phyloP scores from a whole-genome alignment of 2,888 invertebrate genomes.

The Latrodectus hesperus region DNA sequence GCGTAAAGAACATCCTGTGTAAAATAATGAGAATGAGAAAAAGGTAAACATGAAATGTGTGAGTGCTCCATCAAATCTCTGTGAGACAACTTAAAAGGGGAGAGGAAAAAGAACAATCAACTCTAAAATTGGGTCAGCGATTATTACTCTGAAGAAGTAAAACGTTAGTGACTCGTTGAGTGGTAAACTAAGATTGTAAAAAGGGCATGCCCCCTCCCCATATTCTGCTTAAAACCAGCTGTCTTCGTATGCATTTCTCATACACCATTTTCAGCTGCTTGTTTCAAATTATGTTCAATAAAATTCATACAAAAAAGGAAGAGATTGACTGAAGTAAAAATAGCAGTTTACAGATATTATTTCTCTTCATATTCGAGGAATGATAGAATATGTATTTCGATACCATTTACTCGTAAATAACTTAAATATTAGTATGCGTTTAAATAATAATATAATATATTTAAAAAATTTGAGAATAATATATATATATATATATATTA shows the following conservation, averaged over 20 bases:
- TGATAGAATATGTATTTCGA: too few relatives aligned
- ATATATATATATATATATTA: too few relatives aligned
- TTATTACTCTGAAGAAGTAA: constrained; percentile 34
- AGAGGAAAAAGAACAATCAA: constrained; percentile 9
- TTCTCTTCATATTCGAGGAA: too few relatives aligned
- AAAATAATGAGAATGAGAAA: not conserved
- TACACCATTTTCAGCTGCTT: constrained; percentile 52
- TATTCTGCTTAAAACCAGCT: constrained; percentile 31
- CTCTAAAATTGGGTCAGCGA: constrained; percentile 41
- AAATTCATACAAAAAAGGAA: not conserved
- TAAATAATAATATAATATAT: too few relatives aligned
- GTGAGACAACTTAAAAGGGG: not conserved
- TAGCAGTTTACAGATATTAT: too few relatives aligned
- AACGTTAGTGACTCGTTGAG: constrained; percentile 25
- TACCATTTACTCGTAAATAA: too few relatives aligned
- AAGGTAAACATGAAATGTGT: not conserved
- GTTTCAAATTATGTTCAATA: constrained; percentile 41
- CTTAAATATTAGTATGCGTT: too few relatives aligned
- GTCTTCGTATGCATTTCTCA: constrained; percentile 39
- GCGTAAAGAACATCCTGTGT: not conserved
- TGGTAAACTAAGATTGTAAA: constrained; percentile 48
- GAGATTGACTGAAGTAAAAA: not conserved
- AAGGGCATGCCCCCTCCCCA: constrained; percentile 15
- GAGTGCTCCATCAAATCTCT: not conserved
- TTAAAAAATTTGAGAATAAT: too few relatives aligned